Evolutionary conservation across 2,888 invertebrate species (phyloP).

Genomic region (Carterocephalus palaemon): DNA sequence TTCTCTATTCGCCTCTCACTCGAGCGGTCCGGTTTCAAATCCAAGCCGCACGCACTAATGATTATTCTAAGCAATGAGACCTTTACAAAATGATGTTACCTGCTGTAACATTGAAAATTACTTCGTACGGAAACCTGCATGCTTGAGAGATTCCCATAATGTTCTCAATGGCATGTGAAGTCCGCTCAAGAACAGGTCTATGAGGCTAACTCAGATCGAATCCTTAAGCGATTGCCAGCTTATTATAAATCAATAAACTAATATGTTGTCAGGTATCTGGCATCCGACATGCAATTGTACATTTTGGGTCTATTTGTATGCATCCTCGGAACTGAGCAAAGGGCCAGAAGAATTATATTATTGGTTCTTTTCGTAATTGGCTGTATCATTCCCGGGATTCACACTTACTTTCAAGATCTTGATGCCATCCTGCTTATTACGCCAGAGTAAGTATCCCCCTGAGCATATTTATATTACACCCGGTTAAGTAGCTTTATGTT

Average conservation of each 20-base stretch:
- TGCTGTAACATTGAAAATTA: not conserved
- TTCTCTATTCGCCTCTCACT: too few species aligned
- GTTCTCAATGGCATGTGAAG: too few species aligned
- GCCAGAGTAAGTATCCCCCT: conserved; percentile 39
- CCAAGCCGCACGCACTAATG: too few species aligned
- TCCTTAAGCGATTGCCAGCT: not conserved
- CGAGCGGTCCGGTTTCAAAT: not conserved
- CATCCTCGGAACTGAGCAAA: conserved; percentile 28
- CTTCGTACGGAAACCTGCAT: not conserved
- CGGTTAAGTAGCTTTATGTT: not conserved
- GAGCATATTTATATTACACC: not conserved
- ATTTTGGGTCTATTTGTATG: conserved; percentile 36
- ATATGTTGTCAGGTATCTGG: conserved; percentile 41
- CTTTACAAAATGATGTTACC: not conserved
- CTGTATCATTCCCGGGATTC: conserved; percentile 36
- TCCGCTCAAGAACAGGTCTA: not conserved
- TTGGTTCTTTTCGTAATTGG: conserved; percentile 34
- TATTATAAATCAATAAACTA: not conserved
- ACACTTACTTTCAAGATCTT: conserved; percentile 44
- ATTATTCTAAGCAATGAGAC: not conserved
- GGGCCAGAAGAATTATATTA: conserved; percentile 31
- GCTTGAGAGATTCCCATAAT: not conserved
- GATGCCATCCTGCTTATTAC: conserved; percentile 39
- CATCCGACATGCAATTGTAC: conserved; percentile 45
- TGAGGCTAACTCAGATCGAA: not conserved